Conservation (phyloP, 2,888 invertebrate species). For the Incurvaria masculella region DNA sequence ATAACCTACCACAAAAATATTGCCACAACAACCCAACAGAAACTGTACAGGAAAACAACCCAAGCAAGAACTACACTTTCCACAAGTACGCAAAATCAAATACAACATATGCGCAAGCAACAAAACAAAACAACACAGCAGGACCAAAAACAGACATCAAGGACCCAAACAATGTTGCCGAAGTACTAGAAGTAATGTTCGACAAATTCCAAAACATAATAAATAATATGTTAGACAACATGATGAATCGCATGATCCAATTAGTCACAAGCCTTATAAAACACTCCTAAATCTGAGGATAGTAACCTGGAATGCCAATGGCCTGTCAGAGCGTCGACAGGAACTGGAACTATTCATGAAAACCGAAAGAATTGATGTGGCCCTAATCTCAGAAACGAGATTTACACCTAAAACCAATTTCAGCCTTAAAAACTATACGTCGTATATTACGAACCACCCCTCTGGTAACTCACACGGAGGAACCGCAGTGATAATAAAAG, state of each 20-base stretch:
- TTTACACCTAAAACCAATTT: background rate
- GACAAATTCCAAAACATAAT: too few relatives aligned
- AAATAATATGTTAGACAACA: background rate
- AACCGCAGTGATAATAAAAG: background rate
- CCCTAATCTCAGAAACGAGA: constrained; percentile 4
- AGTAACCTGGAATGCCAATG: constrained; percentile 8
- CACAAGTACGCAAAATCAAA: too few relatives aligned
- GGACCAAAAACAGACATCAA: too few relatives aligned
- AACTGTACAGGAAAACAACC: too few relatives aligned
- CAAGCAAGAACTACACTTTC: too few relatives aligned
- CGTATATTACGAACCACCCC: background rate
- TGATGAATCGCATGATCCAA: background rate
- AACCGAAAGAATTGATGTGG: constrained; percentile 5
- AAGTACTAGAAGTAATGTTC: too few relatives aligned
- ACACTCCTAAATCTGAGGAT: constrained; percentile 1
- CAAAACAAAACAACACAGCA: too few relatives aligned
- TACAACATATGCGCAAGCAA: too few relatives aligned
- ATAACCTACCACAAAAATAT: too few relatives aligned
- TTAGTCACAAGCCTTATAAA: background rate
- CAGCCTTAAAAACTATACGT: background rate
- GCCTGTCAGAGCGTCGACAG: constrained; percentile 1
- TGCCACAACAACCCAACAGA: too few relatives aligned
- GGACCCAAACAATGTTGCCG: too few relatives aligned
- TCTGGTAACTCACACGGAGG: background rate
- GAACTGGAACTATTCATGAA: constrained; percentile 5